These are phyloP conservation scores for Ctenicera cuprea DNA, from an alignment of 2,888 invertebrate genomes.

Conservation along the genomic window DNA sequence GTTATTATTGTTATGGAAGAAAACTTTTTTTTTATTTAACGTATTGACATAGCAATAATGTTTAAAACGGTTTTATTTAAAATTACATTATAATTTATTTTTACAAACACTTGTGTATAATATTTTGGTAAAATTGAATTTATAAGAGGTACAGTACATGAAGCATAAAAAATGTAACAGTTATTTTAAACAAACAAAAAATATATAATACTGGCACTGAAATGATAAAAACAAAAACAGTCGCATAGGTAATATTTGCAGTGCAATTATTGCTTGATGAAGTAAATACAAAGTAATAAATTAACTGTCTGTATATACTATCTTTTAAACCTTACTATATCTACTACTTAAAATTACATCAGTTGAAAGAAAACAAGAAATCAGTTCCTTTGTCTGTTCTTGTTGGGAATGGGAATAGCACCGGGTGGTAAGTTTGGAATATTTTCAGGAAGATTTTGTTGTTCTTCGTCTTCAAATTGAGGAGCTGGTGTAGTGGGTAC, in stretches of 20 bases:
- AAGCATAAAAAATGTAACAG: not conserved
- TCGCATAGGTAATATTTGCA: slow-evolving; percentile 6
- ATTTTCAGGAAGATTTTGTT: slow-evolving; percentile 68
- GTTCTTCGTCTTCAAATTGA: slow-evolving; percentile 77
- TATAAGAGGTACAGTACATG: not conserved
- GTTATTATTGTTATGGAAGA: no score
- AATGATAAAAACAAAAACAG: slow-evolving; percentile 25
- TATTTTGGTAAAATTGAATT: slow-evolving; percentile 4
- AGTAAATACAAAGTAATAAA: slow-evolving; percentile 34
- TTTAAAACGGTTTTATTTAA: slow-evolving; percentile 3
- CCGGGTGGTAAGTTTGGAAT: slow-evolving; percentile 71
- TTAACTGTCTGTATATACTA: slow-evolving; percentile 24
- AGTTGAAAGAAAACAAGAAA: slow-evolving; percentile 16
- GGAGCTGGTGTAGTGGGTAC: slow-evolving; percentile 85
- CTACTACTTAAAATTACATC: slow-evolving; percentile 25
- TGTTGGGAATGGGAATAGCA: slow-evolving; percentile 69
- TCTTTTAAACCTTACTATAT: slow-evolving; percentile 1
- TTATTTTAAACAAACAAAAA: not conserved
- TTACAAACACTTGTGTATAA: slow-evolving; percentile 1
- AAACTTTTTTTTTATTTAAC: no score
- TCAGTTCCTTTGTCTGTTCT: slow-evolving; percentile 59
- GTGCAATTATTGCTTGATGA: slow-evolving; percentile 34
- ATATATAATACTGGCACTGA: slow-evolving; percentile 49
- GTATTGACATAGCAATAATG: no score
- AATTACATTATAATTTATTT: not conserved